Evolutionary conservation across 2,888 invertebrate genomes (phyloP).

Genomic region (Mimas tiliae): DNA sequence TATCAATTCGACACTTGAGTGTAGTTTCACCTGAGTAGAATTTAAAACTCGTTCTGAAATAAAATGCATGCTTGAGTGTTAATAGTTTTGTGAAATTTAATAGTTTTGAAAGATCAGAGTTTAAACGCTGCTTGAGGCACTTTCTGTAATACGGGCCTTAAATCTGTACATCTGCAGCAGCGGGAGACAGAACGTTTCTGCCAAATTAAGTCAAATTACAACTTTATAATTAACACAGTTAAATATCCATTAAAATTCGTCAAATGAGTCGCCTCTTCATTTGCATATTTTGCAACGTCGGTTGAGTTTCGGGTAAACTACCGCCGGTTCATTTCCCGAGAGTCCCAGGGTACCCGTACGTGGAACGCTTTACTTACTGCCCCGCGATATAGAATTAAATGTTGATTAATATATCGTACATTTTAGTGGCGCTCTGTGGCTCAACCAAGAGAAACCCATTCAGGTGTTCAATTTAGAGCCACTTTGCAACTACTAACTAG

Average conservation of each 20-base stretch:
- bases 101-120: too few species aligned
- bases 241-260: slow-evolving; percentile 81
- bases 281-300: slow-evolving; percentile 76
- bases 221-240: slow-evolving; percentile 78
- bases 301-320: slow-evolving; percentile 64
- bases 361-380: slow-evolving; percentile 49
- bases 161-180: slow-evolving; percentile 54
- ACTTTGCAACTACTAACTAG: slow-evolving; percentile 73
- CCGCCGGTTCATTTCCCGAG: slow-evolving; percentile 70
- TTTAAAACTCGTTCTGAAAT: too few species aligned
- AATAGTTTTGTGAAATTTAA: too few species aligned
- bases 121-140: too few species aligned
- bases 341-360: slow-evolving; percentile 70
- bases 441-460: slow-evolving; percentile 54
- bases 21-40: too few species aligned
- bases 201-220: slow-evolving; percentile 62
- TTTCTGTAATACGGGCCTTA: too few species aligned
- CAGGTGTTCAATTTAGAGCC: slow-evolving; percentile 71
- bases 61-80: too few species aligned
- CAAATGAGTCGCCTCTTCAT: slow-evolving; percentile 77
- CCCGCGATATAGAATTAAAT: slow-evolving; percentile 76
- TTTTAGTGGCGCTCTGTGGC: slow-evolving; percentile 60
- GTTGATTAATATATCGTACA: slow-evolving; percentile 76
- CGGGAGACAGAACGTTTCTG: slow-evolving; percentile 43
- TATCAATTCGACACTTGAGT: too few species aligned